Percentiles rank a stretch among this genome's conserved stretches.
Conservation (phyloP, 2,888 invertebrate species). For the Ceramica pisi region DNA sequence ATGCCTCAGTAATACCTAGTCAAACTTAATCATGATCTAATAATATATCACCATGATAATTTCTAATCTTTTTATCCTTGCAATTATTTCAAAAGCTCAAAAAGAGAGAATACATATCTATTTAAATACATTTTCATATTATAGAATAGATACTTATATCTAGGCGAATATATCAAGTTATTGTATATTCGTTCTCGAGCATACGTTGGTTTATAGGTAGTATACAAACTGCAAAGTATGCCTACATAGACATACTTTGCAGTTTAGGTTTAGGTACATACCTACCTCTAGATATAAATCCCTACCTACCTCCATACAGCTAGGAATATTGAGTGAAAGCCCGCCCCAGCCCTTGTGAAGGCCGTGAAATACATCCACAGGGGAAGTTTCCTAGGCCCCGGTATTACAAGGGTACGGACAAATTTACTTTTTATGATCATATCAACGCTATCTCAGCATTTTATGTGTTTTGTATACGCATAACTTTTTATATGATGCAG, state of each 20-base stretch:
- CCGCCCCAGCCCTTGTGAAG: conserved; percentile 67
- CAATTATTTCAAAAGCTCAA: conserved; percentile 1
- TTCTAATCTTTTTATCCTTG: conserved; percentile 2
- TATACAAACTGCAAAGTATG: background rate
- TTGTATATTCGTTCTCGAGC: background rate
- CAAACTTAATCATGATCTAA: conserved; percentile 10
- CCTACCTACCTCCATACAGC: conserved; percentile 25
- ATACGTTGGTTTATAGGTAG: background rate
- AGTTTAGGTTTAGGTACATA: no score
- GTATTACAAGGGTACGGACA: conserved; percentile 68
- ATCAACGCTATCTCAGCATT: conserved; percentile 66
- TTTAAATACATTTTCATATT: no score
- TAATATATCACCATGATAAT: background rate
- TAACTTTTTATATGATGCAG: conserved; percentile 27
- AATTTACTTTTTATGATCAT: conserved; percentile 72
- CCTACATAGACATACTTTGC: no score
- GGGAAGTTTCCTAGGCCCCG: conserved; percentile 65
- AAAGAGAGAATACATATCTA: background rate
- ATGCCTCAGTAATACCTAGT: background rate
- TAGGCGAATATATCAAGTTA: no score
- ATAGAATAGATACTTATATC: no score
- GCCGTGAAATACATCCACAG: conserved; percentile 64
- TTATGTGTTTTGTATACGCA: conserved; percentile 54
- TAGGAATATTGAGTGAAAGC: conserved; percentile 63
- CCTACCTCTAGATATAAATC: background rate